Conservation (phyloP, 2,113 vertebrate genomes). For the Pelodiscus sinensis region DNA sequence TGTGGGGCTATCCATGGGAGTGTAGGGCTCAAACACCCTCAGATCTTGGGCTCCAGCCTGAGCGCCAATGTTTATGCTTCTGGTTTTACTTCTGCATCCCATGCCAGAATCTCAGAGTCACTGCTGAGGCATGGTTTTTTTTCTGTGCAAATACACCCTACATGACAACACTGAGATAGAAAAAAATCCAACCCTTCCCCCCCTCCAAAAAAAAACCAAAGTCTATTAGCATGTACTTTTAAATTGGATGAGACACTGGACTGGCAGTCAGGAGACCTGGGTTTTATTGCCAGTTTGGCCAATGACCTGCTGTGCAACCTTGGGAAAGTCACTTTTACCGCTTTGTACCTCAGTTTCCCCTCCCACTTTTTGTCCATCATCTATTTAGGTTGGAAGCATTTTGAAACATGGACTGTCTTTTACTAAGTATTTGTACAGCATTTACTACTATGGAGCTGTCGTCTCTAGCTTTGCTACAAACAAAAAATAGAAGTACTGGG, state of each 20-base stretch:
- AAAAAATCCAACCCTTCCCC: no score
- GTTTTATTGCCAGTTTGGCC: neutral
- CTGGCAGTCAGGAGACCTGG: neutral
- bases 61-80: neutral
- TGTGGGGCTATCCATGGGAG: neutral
- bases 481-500: neutral
- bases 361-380: neutral
- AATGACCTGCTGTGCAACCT: neutral
- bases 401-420: neutral
- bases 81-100: neutral
- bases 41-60: neutral
- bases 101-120: neutral
- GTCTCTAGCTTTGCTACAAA: neutral
- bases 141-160: neutral
- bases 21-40: neutral
- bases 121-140: neutral
- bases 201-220: neutral
- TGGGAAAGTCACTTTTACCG: neutral
- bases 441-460: neutral
- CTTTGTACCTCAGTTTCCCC: neutral
- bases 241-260: neutral
- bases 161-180: neutral
- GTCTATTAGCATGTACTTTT: neutral
- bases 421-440: neutral
- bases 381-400: neutral